Conservation (phyloP, 2,888 invertebrate species). For the Epirrhoe tristata region DNA sequence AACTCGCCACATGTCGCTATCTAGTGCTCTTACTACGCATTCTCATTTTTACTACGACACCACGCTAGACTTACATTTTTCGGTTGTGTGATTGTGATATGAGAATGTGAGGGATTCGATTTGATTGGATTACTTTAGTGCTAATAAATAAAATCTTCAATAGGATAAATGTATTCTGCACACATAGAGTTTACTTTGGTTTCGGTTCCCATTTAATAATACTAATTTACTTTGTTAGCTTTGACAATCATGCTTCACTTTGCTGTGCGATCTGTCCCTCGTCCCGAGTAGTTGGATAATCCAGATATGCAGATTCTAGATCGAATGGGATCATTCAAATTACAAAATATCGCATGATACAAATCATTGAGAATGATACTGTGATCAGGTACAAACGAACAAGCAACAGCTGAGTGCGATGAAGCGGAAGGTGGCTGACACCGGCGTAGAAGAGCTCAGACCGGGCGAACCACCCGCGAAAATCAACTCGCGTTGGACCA, state of each 20-base stretch:
- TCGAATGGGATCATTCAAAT: background rate
- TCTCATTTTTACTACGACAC: constrained; percentile 71
- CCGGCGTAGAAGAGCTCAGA: constrained; percentile 87
- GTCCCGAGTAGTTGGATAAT: constrained; percentile 75
- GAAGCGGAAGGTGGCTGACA: constrained; percentile 90
- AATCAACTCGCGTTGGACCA: constrained; percentile 95
- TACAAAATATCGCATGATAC: background rate
- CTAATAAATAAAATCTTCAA: constrained; percentile 51
- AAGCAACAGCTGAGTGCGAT: constrained; percentile 96
- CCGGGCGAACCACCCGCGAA: constrained; percentile 88
- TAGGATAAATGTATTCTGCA: constrained; percentile 77
- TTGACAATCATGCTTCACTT: constrained; percentile 53
- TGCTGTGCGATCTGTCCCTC: constrained; percentile 54
- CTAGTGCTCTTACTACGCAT: constrained; percentile 71
- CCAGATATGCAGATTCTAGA: constrained; percentile 71
- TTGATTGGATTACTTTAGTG: constrained; percentile 47
- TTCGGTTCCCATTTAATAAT: constrained; percentile 44
- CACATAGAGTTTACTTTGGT: constrained; percentile 64
- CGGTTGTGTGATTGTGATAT: constrained; percentile 66
- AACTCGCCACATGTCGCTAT: constrained; percentile 64
- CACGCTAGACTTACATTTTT: constrained; percentile 13
- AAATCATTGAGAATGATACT: constrained; percentile 18
- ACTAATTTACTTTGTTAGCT: constrained; percentile 48
- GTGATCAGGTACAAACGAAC: constrained; percentile 94
- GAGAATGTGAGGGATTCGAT: constrained; percentile 68